Percentiles rank a stretch among this genome's conserved stretches.
These are phyloP conservation scores for Tapirus terrestris DNA, from an alignment of 2,113 vertebrate species.

Conservation along the genomic window DNA sequence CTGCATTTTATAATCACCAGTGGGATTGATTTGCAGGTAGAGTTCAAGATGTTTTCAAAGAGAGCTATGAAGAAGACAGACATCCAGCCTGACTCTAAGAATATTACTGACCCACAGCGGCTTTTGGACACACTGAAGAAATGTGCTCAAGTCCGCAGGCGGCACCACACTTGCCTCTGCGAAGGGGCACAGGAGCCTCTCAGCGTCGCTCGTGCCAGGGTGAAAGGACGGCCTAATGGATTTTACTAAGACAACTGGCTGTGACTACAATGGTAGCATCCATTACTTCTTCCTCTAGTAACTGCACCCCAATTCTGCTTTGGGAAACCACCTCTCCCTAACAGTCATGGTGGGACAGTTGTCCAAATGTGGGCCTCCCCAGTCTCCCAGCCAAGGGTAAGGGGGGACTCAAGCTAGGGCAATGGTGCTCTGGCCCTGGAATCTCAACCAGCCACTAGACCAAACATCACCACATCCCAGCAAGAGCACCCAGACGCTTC, in stretches of 20 bases:
- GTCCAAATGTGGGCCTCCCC: accelerated
- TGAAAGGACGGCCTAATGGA: accelerated
- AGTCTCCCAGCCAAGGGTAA: neutral
- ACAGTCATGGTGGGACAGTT: neutral
- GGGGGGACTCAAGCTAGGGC: neutral
- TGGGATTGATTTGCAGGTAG: neutral
- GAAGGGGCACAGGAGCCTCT: neutral
- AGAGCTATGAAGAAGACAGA: neutral
- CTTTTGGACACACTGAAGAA: neutral
- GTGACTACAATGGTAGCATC: neutral
- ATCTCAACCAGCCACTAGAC: neutral
- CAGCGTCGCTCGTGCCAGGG: accelerated
- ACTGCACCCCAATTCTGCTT: no score
- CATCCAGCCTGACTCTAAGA: neutral
- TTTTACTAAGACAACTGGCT: neutral
- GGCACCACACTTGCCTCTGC: neutral
- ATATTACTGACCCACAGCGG: accelerated
- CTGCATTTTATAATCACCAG: neutral
- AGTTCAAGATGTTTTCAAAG: neutral
- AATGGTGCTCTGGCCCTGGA: accelerated
- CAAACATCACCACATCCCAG: neutral
- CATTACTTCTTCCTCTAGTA: neutral
- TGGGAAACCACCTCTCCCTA: neutral
- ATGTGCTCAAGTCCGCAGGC: neutral
- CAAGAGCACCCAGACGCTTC: accelerated